Percentiles rank a stretch among this genome's conserved stretches.
phyloP scores from a whole-genome alignment of 2,888 invertebrate genomes.

The Tipula lateralis region DNA sequence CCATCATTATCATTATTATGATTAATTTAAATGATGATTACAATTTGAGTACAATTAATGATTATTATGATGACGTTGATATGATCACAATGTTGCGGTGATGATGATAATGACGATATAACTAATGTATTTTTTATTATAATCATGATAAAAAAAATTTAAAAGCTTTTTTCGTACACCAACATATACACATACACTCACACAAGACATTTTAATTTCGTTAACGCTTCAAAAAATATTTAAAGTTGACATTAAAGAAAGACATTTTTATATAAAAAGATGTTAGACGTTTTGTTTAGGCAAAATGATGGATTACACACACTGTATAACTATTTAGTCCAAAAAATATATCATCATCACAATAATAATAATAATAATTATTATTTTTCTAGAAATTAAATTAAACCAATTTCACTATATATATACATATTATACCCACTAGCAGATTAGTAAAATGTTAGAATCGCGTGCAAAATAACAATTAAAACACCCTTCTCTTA shows the following conservation, averaged over 20 bases:
- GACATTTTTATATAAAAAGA: background rate
- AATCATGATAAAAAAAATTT: background rate
- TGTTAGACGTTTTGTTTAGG: background rate
- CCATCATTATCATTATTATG: conserved; percentile 24
- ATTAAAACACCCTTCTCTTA: background rate
- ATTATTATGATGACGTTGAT: conserved; percentile 24
- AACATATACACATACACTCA: too few species aligned
- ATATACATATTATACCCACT: background rate
- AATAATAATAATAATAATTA: background rate
- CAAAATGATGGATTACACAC: conserved; percentile 3
- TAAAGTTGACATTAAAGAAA: background rate
- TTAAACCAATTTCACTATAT: background rate
- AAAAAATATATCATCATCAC: background rate
- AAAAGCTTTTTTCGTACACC: background rate
- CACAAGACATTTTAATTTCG: conserved; percentile 11
- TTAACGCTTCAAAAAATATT: conserved; percentile 9
- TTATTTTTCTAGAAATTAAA: background rate
- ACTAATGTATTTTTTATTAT: conserved; percentile 19
- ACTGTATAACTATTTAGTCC: background rate
- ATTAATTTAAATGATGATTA: conserved; percentile 24
- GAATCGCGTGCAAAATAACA: conserved; percentile 1
- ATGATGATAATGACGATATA: conserved; percentile 8
- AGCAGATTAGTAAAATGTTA: background rate
- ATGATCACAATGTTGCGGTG: background rate
- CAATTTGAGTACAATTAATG: conserved; percentile 19